Conservation (phyloP, 1,140 invertebrate species). For the Lysiphlebus fabarum region DNA sequence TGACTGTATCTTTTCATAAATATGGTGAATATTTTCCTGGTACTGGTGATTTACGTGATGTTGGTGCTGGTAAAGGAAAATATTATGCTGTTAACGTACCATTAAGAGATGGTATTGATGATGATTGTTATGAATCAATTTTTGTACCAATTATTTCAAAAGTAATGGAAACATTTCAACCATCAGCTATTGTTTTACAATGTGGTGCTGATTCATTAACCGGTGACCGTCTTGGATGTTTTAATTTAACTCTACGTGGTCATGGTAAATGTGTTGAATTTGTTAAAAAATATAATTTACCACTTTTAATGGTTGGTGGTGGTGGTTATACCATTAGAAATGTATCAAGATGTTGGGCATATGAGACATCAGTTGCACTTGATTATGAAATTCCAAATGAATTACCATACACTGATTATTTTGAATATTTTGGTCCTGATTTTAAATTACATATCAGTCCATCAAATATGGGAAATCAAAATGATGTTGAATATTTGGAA, state of each 20-base stretch:
- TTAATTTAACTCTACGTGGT: slow-evolving; percentile 95
- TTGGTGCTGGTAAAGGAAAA: slow-evolving; percentile 97
- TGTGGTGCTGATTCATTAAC: slow-evolving; percentile 99
- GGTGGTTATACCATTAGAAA: slow-evolving; percentile 98
- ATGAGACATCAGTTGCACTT: slow-evolving; percentile 95
- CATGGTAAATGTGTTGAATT: slow-evolving; percentile 98
- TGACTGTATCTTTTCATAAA: slow-evolving; percentile 99
- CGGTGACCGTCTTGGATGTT: slow-evolving; percentile 96
- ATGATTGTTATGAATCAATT: slow-evolving; percentile 95
- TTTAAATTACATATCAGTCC: slow-evolving; percentile 99
- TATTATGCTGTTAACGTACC: slow-evolving; percentile 99
- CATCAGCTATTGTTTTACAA: slow-evolving; percentile 91
- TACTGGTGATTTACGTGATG: slow-evolving; percentile 92
- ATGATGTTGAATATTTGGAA: slow-evolving; percentile 96
- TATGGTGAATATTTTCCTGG: slow-evolving; percentile 98
- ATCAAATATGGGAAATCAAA: slow-evolving; percentile 99
- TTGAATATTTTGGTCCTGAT: slow-evolving; percentile 99
- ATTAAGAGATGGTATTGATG: slow-evolving; percentile 96
- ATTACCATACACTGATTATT: slow-evolving; percentile 98
- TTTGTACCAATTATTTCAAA: slow-evolving; percentile 97
- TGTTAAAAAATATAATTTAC: slow-evolving; percentile 93
- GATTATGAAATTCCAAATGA: slow-evolving; percentile 97
- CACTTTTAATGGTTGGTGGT: slow-evolving; percentile 93
- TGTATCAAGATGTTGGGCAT: slow-evolving; percentile 98
- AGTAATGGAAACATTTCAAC: slow-evolving; percentile 94